A percentile compares a stretch with the other conserved stretches of the same genome.
phyloP scores from a whole-genome alignment of 1,140 invertebrate genomes.

The Platorchestia sp. region DNA sequence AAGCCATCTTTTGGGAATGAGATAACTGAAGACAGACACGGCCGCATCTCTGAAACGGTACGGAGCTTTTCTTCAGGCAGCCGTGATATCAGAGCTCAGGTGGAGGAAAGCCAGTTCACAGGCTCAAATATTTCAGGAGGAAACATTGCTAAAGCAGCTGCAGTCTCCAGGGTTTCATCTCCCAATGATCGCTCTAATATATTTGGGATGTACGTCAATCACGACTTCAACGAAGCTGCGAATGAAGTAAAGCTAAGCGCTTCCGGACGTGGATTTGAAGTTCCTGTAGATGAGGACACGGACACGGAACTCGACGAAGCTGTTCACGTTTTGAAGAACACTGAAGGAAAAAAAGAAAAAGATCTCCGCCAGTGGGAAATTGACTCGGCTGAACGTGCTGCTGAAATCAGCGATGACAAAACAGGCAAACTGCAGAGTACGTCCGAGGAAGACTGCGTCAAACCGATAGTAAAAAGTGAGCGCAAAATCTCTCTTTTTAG shows the following conservation, averaged over 20 bases:
- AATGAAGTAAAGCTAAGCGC: background rate
- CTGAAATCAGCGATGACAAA: background rate
- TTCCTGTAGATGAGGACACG: background rate
- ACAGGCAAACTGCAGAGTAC: background rate
- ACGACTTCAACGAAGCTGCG: constrained; percentile 14
- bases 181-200: constrained; percentile 44
- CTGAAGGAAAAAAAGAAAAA: background rate
- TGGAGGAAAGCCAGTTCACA: background rate
- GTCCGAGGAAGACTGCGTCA: background rate
- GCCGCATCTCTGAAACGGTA: background rate
- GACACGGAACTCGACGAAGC: background rate
- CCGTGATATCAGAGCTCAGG: background rate
- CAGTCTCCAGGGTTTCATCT: background rate
- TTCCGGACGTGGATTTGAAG: background rate
- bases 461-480: background rate
- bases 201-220: constrained; percentile 24
- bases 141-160: background rate
- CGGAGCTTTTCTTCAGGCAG: background rate
- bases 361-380: background rate
- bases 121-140: background rate
- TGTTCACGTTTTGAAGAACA: background rate
- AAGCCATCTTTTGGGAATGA: background rate
- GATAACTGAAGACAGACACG: background rate
- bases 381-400: background rate
- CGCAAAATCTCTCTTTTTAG: background rate